phyloP scores from a whole-genome alignment of 2,888 invertebrate genomes.

The Alitta virens region DNA sequence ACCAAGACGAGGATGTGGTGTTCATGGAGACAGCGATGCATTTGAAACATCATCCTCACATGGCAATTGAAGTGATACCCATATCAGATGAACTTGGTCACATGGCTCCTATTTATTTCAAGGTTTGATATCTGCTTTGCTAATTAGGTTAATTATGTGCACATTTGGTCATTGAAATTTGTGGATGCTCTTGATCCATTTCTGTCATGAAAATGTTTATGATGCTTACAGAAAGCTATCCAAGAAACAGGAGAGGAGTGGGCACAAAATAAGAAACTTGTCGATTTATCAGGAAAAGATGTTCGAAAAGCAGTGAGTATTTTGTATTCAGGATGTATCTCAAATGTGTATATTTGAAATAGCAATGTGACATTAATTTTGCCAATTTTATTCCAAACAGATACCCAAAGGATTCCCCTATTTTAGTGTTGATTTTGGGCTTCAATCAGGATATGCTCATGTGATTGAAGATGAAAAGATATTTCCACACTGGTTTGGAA shows the following conservation, averaged over 20 bases:
- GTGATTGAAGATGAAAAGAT: slow-evolving; percentile 89
- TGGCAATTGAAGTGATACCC: slow-evolving; percentile 86
- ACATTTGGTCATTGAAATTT: background rate
- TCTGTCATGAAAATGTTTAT: background rate
- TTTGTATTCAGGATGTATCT: too few species aligned
- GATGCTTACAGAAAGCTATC: slow-evolving; percentile 75
- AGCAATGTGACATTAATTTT: too few species aligned
- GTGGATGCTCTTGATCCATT: too few species aligned
- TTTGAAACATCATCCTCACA: slow-evolving; percentile 75
- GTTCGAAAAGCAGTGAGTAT: slow-evolving; percentile 68
- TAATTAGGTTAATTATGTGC: background rate
- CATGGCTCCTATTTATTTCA: slow-evolving; percentile 92
- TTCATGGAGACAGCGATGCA: slow-evolving; percentile 86
- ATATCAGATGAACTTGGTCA: slow-evolving; percentile 80
- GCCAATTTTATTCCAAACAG: slow-evolving; percentile 27
- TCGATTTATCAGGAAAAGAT: slow-evolving; percentile 69
- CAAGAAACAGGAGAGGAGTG: slow-evolving; percentile 93
- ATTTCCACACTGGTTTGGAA: slow-evolving; percentile 87
- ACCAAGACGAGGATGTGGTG: slow-evolving; percentile 71
- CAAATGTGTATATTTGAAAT: too few species aligned
- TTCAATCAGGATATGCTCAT: slow-evolving; percentile 87
- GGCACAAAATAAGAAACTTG: slow-evolving; percentile 89
- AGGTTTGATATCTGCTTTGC: slow-evolving; percentile 58
- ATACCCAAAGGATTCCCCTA: slow-evolving; percentile 93
- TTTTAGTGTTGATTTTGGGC: slow-evolving; percentile 90